Percentiles rank a stretch among this genome's conserved stretches.
These are phyloP conservation scores for Enteromius fasciolatus DNA, from an alignment of 2,797 vertebrate species.

Conservation along the genomic window DNA sequence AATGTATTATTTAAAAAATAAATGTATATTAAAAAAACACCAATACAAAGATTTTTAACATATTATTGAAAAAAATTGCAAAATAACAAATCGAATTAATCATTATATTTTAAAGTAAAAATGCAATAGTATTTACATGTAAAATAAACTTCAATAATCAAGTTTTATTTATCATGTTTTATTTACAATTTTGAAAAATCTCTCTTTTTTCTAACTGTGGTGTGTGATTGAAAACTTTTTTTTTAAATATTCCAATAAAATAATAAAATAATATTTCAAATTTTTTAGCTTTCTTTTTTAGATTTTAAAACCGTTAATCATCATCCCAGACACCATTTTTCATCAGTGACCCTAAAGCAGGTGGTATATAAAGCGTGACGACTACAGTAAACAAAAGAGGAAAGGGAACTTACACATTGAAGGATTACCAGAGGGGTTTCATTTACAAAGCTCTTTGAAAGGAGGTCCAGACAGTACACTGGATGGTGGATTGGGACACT, in stretches of 20 bases:
- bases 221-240: background rate
- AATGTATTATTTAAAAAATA: background rate
- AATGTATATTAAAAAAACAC: background rate
- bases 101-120: background rate
- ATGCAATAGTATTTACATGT: background rate
- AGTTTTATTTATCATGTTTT: background rate
- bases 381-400: slow-evolving; percentile 37
- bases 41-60: background rate
- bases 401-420: slow-evolving; percentile 15
- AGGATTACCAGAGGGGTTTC: slow-evolving; percentile 20
- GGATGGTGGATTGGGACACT: slow-evolving; percentile 42
- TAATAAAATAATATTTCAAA: background rate
- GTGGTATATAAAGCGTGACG: slow-evolving; percentile 3
- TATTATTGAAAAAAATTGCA: background rate
- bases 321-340: slow-evolving; percentile 12
- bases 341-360: slow-evolving; percentile 51
- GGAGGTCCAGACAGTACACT: slow-evolving; percentile 40
- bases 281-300: background rate
- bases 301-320: background rate
- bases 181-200: background rate
- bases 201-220: background rate
- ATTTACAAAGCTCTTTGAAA: slow-evolving; percentile 43
- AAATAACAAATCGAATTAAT: background rate
- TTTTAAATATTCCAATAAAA: no score
- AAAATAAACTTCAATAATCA: background rate